Evolutionary conservation across 2,888 invertebrate genomes (phyloP), one percentile per base, ranked within the genome.

Genomic region (Phyto melanocephala): DNA sequence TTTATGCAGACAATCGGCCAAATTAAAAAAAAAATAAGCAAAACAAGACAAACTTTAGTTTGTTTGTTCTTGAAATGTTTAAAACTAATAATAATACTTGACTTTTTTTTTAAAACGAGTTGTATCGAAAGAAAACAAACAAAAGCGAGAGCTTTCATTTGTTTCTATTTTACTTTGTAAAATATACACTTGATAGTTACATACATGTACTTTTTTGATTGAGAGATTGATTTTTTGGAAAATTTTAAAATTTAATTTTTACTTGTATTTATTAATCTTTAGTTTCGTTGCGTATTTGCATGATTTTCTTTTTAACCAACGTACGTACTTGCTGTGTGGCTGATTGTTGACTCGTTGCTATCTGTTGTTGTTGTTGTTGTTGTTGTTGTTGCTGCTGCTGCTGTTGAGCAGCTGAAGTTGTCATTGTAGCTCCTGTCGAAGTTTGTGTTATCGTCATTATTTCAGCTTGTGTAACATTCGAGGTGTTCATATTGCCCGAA

Each of bases 301-400:
- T 89, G 81, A 91, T 90, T 87, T 90, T 91, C 87, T 91, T 91
- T 87, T 91, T 91, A 74, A 91, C 90, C 88, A 91, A 86, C 83
- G 90, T 91, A 80, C 91, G 89, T 87, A 91, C 91, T 87, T 91
- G 91, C 86, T 91, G 91, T 85, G 91, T 90, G 22, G 90, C 87
- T 85, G 76, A 84, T 84, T 81, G 87, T 84, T 83, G 86, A 63
- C 50, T 82, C 71, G 67, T 81, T 81, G 13, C 78, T 81, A 79
- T 77, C 40, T 85, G 83, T 33, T 87, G 86, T 4, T 88, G 87
- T 13, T 89, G 89, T 15, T 89, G 89, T 60, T 86, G 85, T 77
- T 2, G 81, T 81, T 42, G 76, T 60, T 13, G 83, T 74, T 7
- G 68, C 77, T 87, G 86, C 5, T 88, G 87, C 11, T 89, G 89